Conservation (phyloP, 2,888 invertebrate genomes). For the Odontothrips loti region DNA sequence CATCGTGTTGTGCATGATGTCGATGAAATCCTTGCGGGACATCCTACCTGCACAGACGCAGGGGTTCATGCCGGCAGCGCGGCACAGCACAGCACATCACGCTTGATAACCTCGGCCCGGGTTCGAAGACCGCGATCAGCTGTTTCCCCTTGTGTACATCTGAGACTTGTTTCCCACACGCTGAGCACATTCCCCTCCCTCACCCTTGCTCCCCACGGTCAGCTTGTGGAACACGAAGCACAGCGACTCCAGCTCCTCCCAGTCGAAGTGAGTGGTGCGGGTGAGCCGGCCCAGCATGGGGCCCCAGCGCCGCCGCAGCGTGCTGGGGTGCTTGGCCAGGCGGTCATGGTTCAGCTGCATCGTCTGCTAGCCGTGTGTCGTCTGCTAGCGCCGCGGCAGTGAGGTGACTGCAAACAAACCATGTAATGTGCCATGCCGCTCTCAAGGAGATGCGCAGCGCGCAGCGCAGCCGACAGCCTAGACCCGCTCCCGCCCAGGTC, state of each 20-base stretch:
- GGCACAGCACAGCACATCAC: no score
- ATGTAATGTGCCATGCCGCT: no score
- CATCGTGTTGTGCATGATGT: neutral
- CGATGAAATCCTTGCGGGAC: neutral
- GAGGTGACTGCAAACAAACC: no score
- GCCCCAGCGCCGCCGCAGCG: constrained; percentile 8
- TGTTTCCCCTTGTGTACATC: no score
- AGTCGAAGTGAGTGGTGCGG: neutral
- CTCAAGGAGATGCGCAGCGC: no score
- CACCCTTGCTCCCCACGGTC: neutral
- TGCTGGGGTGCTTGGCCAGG: neutral
- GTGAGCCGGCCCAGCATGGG: neutral
- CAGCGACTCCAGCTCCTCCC: constrained; percentile 10
- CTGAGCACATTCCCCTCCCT: no score
- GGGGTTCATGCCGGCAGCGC: neutral
- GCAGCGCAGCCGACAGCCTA: no score
- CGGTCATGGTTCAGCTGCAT: constrained; percentile 13
- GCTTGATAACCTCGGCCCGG: no score
- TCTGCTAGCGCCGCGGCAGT: neutral
- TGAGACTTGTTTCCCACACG: no score
- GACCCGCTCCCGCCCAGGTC: no score
- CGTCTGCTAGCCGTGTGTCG: neutral
- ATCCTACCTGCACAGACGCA: neutral
- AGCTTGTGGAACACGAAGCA: constrained; percentile 14
- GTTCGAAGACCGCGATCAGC: no score